Evolutionary conservation across 2,797 vertebrate species (phyloP).

Genomic region (Rostrhamus sociabilis): DNA sequence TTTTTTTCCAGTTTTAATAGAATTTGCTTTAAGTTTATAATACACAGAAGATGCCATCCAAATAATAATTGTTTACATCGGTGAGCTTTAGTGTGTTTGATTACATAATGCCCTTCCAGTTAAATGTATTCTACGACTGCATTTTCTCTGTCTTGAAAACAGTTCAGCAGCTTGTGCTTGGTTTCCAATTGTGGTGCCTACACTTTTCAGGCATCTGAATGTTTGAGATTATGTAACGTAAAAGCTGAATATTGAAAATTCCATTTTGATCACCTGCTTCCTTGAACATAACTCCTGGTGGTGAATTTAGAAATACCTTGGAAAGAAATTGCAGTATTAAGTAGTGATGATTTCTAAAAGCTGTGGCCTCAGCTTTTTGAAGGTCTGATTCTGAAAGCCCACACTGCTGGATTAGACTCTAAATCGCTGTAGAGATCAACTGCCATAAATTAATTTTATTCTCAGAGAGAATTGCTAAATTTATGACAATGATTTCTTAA

Average conservation of each 20-base stretch:
- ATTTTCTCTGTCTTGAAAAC: neutral
- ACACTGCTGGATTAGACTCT: neutral
- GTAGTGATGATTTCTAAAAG: neutral
- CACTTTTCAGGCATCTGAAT: neutral
- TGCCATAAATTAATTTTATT: neutral
- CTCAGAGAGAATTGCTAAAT: neutral
- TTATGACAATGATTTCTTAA: neutral
- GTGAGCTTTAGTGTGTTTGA: neutral
- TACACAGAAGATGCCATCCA: constrained; percentile 8
- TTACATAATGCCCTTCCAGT: constrained; percentile 66
- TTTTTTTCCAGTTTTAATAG: constrained; percentile 76
- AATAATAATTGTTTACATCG: neutral
- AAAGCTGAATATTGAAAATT: neutral
- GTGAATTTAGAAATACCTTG: neutral
- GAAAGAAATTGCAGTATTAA: neutral
- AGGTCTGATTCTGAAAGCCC: neutral
- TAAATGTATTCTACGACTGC: neutral
- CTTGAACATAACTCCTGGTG: neutral
- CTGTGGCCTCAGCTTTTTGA: neutral
- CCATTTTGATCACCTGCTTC: neutral
- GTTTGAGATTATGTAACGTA: neutral
- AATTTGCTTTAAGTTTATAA: constrained; percentile 12
- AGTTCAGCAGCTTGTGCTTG: neutral
- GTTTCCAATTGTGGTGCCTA: neutral
- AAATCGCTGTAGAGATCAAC: neutral